Evolutionary conservation across 2,797 vertebrate genomes (phyloP).

Genomic region (Hephaestus fuliginosus): DNA sequence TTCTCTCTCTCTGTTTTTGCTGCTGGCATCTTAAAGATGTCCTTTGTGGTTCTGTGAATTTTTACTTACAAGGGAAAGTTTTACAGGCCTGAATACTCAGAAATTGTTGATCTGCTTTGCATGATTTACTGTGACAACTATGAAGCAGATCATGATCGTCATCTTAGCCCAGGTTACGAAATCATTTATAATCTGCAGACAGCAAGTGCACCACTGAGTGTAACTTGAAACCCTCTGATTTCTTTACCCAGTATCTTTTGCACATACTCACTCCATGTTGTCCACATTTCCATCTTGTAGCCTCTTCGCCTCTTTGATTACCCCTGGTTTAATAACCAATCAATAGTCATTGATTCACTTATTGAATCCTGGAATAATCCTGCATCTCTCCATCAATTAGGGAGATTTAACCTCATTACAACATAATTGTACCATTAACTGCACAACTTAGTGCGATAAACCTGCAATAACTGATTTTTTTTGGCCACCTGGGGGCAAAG

Average conservation of each 20-base stretch:
- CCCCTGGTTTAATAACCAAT: neutral
- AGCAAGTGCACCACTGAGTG: slow-evolving; percentile 18
- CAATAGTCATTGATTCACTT: neutral
- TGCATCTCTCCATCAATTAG: neutral
- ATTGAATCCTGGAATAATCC: neutral
- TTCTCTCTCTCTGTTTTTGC: slow-evolving; percentile 20
- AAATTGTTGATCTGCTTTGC: slow-evolving; percentile 42
- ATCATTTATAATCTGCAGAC: slow-evolving; percentile 52
- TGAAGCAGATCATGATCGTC: slow-evolving; percentile 44
- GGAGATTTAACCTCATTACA: neutral
- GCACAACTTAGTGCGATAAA: no score
- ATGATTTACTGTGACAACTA: slow-evolving; percentile 48
- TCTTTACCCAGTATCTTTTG: slow-evolving; percentile 12
- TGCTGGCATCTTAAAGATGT: slow-evolving; percentile 36
- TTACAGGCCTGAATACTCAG: slow-evolving; percentile 24
- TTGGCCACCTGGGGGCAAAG: no score
- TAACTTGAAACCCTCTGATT: slow-evolving; percentile 12
- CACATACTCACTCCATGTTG: neutral
- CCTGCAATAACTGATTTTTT: neutral
- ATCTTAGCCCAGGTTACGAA: slow-evolving; percentile 54
- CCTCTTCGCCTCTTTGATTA: slow-evolving; percentile 1
- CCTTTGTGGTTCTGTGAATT: slow-evolving; percentile 26
- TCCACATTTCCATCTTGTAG: neutral
- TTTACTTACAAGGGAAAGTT: slow-evolving; percentile 27
- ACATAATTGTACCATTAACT: neutral